Conservation (phyloP, 2,113 vertebrate species). For the Promerops cafer region DNA sequence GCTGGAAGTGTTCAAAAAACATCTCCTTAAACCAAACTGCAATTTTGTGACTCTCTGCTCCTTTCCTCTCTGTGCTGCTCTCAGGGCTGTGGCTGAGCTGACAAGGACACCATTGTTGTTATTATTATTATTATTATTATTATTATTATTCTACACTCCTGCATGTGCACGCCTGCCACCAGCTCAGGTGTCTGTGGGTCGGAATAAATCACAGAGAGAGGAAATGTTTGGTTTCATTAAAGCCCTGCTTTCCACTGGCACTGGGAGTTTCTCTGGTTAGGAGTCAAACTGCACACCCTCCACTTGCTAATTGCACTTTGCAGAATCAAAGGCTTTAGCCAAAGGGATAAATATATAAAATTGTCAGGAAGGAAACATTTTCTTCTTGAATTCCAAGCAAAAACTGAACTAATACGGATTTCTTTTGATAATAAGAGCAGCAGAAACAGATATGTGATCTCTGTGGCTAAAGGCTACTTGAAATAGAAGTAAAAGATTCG, state of each 20-base stretch:
- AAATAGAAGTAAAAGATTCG: not conserved
- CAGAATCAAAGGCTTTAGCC: conserved; percentile 59
- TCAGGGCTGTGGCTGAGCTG: not conserved
- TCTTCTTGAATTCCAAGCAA: conserved; percentile 4
- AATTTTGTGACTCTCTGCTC: not conserved
- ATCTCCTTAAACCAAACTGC: not conserved
- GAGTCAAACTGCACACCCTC: conserved; percentile 10
- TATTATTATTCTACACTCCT: no score
- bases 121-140: not conserved
- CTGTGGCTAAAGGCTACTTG: not conserved
- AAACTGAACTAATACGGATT: not conserved
- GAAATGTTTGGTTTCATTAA: not conserved
- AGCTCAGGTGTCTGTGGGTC: not conserved
- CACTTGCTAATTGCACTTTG: conserved; percentile 35
- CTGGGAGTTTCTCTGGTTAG: not conserved
- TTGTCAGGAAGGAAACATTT: conserved; percentile 40
- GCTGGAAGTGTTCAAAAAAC: not conserved
- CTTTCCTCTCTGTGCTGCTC: not conserved
- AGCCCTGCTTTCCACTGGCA: not conserved
- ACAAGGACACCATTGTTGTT: not conserved
- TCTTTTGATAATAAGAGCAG: conserved; percentile 26
- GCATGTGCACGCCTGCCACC: not conserved
- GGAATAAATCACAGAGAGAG: not conserved
- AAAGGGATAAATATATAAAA: conserved; percentile 56
- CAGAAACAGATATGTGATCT: conserved; percentile 1